phyloP scores from a whole-genome alignment of 1,140 invertebrate species.

The Asbolus verrucosus region DNA sequence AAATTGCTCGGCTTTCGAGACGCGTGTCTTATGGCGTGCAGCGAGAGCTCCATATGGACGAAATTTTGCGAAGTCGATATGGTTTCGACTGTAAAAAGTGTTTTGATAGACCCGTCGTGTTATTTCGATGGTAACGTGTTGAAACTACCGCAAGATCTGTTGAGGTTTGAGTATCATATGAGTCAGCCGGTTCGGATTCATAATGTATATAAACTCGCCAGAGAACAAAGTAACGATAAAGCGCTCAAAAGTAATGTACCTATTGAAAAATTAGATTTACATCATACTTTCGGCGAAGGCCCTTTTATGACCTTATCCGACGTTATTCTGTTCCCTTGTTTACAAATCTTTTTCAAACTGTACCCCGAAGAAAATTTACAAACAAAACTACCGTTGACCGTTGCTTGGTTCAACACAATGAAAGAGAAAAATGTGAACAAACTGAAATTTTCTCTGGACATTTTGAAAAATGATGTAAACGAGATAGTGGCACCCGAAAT shows the following conservation, averaged over 20 bases:
- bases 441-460: slow-evolving; percentile 41
- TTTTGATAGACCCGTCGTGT: slow-evolving; percentile 45
- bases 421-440: slow-evolving; percentile 52
- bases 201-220: slow-evolving; percentile 84
- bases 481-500: slow-evolving; percentile 59
- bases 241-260: slow-evolving; percentile 66
- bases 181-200: slow-evolving; percentile 86
- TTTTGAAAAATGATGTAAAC: slow-evolving; percentile 4
- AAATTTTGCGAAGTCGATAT: slow-evolving; percentile 92
- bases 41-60: slow-evolving; percentile 90
- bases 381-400: slow-evolving; percentile 73
- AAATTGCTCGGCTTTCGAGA: slow-evolving; percentile 81
- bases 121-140: slow-evolving; percentile 48
- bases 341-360: slow-evolving; percentile 74
- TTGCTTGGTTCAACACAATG: slow-evolving; percentile 75
- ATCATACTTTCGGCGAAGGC: slow-evolving; percentile 87
- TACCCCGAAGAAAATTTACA: slow-evolving; percentile 66
- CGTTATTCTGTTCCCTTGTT: slow-evolving; percentile 81
- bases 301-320: slow-evolving; percentile 86
- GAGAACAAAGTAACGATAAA: slow-evolving; percentile 68
- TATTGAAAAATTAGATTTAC: slow-evolving; percentile 69
- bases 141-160: slow-evolving; percentile 72
- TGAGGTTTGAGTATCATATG: slow-evolving; percentile 88
- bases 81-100: slow-evolving; percentile 68
- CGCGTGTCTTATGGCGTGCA: slow-evolving; percentile 82